Evolutionary conservation across 2,888 invertebrate species (phyloP), one percentile per base, ranked within the genome.

Genomic region (Drosophila diplacantha): DNA sequence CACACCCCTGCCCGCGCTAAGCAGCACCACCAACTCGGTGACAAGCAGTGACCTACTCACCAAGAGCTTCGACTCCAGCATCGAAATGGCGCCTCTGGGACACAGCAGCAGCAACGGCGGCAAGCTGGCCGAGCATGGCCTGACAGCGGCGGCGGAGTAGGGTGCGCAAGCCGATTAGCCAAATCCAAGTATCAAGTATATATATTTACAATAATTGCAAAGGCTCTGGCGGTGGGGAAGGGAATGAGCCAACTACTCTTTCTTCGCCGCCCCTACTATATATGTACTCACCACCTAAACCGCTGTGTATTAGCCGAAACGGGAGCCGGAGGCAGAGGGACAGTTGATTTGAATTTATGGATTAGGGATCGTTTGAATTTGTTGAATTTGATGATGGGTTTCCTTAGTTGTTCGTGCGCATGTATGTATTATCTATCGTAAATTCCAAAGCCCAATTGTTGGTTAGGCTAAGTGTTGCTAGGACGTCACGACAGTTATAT

Each of bases 11-110:
- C 61, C 75, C 24, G 70, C 80, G 44, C 57, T 74, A 29, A 83
- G 79, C 59, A 83, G 83, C 74, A 83, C 75, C 35, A 83, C 83
- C 9, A 81, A 78, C 39, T 86, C 85, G 60, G 73, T 86, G 41
- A 86, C 86, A 11, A 86, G 86, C 74, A 86, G 85, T 50, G 86
- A 86, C 59, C 46, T 86, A 69, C 66, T 85, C 60, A 86, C 86
- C 43, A 86, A 86, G 67, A 86, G 86, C 66, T 86, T 86, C 32
- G 86, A 86, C 56, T 86, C 86, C 29, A 86, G 83, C 68, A 72
- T 86, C 52, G 85, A 86, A 57, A 52, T 85, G 66, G 75, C 85
- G 29, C 76, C 80, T 11, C 58, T 77, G 43, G 73, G 77, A 2
- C 74, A 80, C 37, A 82, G 77, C 64, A 71, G 46, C 35, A 83